Base-by-base conservation (phyloP, 2,888 invertebrate species). In the Holacanthella duospinosa region DNA sequence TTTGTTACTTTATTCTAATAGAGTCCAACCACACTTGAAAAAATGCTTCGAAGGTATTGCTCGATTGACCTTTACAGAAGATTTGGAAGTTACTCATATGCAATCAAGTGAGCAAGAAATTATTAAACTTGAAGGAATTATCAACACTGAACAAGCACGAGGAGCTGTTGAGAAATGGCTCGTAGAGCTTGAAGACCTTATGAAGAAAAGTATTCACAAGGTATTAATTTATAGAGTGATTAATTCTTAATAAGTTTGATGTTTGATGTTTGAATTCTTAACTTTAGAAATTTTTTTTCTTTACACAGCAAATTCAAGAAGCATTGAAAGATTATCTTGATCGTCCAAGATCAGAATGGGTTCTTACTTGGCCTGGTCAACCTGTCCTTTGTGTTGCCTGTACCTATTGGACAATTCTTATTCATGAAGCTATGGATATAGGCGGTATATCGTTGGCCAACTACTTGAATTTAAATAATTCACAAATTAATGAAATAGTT, bases 121-220 rank as follows among this genome's bases (percentile, higher is more conserved):
- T 61, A 90, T 93, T 1, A 77, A 80, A 43, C 79, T 95, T 21
- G 84, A 84, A 1, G 85, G 88, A 70, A 78, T 85, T 0, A 91
- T 96, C 71, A 86, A 87, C 44, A 94, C 94, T 0, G 84, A 85
- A 0, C 85, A 88, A 64, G 93, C 90, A 1, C 82, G 92, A 72
- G 95, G 95, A 61, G 93, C 93, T 80, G 95, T 96, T 0, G 96
- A 96, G 77, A 94, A 92, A 80, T 96, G 95, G 96, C 79, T 96
- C 61, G 78, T 89, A 9, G 92, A 94, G 75, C 79, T 96, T 56
- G 94, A 95, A 77, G 78, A 78, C 12, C 83, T 86, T 65, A 95
- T 96, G 93, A 87, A 92, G 74, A 83, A 85, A 69, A 93, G 93
- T n/a, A 81, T 95, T 0, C 87, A 87, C 73, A 80, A 79, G 77